Conservation (phyloP, 2,797 vertebrate genomes). For the Amazonetta brasiliensis region DNA sequence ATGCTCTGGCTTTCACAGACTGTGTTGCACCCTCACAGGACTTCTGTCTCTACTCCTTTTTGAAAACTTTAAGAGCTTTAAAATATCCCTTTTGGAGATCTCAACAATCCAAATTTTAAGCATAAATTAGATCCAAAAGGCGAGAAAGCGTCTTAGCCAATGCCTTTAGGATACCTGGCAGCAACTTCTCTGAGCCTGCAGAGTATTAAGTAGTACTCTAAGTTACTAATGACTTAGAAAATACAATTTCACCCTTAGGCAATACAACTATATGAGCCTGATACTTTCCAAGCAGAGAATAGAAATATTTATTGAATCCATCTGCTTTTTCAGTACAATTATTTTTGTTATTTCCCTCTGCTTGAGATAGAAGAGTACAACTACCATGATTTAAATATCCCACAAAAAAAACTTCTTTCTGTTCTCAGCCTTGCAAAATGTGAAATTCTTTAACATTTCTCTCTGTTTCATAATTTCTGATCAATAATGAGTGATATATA, state of each 20-base stretch:
- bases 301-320: background rate
- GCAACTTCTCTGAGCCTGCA: background rate
- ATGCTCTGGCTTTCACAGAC: background rate
- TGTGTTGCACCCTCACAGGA: background rate
- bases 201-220: background rate
- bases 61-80: background rate
- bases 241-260: background rate
- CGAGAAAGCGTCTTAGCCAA: background rate
- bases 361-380: background rate
- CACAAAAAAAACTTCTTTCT: background rate
- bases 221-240: conserved; percentile 1
- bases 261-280: background rate
- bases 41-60: background rate
- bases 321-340: background rate
- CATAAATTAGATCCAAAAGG: background rate
- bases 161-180: conserved; percentile 12
- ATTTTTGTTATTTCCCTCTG: conserved; percentile 2
- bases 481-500: background rate
- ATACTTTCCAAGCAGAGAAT: background rate
- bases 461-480: background rate
- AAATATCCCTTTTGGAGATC: background rate
- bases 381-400: background rate
- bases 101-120: background rate
- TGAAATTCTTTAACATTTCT: background rate
- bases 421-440: background rate